These are phyloP conservation scores for Quiscalus mexicanus DNA, from an alignment of 2,113 vertebrate species.

Conservation along the genomic window DNA sequence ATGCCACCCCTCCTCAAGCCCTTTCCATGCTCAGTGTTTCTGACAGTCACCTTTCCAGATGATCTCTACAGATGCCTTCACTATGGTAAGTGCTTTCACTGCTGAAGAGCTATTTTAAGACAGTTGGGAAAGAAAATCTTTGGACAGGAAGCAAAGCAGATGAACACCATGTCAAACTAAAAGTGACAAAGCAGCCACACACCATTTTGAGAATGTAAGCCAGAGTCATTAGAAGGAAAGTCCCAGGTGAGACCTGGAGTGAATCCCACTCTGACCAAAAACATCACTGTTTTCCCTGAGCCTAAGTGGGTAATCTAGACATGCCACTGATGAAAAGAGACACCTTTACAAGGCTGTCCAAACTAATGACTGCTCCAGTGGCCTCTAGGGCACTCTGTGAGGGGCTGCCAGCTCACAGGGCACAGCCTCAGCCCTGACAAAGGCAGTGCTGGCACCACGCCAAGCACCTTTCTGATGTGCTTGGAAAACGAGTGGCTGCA, in stretches of 20 bases:
- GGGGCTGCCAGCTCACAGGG: neutral
- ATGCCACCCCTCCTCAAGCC: neutral
- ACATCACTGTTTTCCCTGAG: neutral
- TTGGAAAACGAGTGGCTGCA: neutral
- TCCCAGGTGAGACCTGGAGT: neutral
- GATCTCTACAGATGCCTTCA: neutral
- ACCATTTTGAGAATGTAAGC: neutral
- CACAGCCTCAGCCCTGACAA: neutral
- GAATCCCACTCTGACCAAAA: neutral
- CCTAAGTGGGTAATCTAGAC: neutral
- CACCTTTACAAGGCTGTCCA: neutral
- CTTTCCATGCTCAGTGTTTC: neutral
- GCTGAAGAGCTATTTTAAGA: neutral
- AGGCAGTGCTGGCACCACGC: neutral
- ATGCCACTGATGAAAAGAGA: neutral
- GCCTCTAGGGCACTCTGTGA: neutral
- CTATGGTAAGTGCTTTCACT: neutral
- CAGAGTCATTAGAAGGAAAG: neutral
- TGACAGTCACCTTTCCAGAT: neutral
- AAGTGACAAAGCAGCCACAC: neutral
- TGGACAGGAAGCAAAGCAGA: neutral
- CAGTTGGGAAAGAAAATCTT: neutral
- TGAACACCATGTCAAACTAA: neutral
- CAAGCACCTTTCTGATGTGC: neutral
- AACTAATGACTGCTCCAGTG: neutral